Conservation (phyloP, 2,797 vertebrate species). For the Rhinatrema bivittatum region DNA sequence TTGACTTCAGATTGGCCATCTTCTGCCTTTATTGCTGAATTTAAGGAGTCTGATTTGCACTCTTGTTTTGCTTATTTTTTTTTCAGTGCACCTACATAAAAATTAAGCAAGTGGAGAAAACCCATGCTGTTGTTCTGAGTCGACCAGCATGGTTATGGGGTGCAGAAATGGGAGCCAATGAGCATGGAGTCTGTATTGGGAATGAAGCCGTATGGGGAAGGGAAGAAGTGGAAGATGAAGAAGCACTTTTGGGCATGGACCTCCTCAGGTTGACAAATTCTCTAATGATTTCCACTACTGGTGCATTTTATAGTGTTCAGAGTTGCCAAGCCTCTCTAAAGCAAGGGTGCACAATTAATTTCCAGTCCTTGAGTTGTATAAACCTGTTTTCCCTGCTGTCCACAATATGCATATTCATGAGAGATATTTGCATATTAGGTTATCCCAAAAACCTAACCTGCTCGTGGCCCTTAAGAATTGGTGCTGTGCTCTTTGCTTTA, state of each 20-base stretch:
- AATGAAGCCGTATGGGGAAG: slow-evolving; percentile 96
- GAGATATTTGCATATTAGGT: too few relatives aligned
- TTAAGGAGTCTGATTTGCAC: too few relatives aligned
- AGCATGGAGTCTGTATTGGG: slow-evolving; percentile 90
- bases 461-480: too few relatives aligned
- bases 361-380: too few relatives aligned
- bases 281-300: background rate
- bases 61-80: slow-evolving; percentile 7
- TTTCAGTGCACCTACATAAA: slow-evolving; percentile 85
- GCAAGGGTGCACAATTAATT: fast-evolving
- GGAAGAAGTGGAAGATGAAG: slow-evolving; percentile 59
- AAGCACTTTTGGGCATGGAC: slow-evolving; percentile 95
- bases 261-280: slow-evolving; percentile 72
- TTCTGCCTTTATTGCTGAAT: too few relatives aligned
- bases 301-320: slow-evolving; percentile 3
- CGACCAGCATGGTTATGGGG: slow-evolving; percentile 96
- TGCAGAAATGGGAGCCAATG: slow-evolving; percentile 96
- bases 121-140: slow-evolving; percentile 81
- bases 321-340: background rate
- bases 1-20: too few relatives aligned
- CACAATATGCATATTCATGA: too few relatives aligned
- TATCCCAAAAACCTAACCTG: too few relatives aligned
- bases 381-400: too few relatives aligned
- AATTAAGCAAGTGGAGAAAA: slow-evolving; percentile 73
- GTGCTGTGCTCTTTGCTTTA: too few relatives aligned